Evolutionary conservation across 2,113 vertebrate species (phyloP), one percentile per base, ranked within the genome.

Genomic region (Callipepla californica): DNA sequence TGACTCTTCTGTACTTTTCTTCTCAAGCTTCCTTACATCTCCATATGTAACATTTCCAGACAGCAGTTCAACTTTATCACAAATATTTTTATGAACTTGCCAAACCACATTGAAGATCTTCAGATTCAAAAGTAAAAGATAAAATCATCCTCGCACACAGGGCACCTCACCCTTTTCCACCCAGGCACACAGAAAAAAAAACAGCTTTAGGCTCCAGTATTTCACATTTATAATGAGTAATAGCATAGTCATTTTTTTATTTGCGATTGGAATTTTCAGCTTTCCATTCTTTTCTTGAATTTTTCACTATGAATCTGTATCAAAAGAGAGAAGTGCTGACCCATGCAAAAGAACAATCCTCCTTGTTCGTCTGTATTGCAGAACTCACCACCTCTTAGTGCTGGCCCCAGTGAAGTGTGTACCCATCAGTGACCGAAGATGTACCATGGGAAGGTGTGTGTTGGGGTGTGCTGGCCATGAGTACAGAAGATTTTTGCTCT

Each of bases 81-180:
- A 76, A 88, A 80, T 88, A 96, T 73, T 94, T 95, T 95, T 87
- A 93, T 63, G 69, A 90, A 75, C 67, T 91, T 94, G 94, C 87
- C 92, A 96, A 96, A 93, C 91, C 93, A 95, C 94, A 94, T 92
- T 67, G 87, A 92, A 92, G 80, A 69, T 76, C 77, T 90, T 93
- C 73, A 90, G 69, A 81, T 65, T 91, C 85, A 70, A 88, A 94
- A 88, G 58, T 66, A 61, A 92, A 89, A 96, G 96, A 95, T 94
- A 97, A 87, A 87, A 92, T 94, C 85, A 92, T 88, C 30, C 59
- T 96, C 69, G 85, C 69, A 96, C 69, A 89, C 69, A 96, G 69
- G 84, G 90, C 74, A 90, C 91, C 87, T 96, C 94, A 95, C 87
- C 89, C 80, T 84, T 78, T 74, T 93, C 86, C 89, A 91, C 57